Conservation (phyloP, 1,140 invertebrate genomes). For the Uloborus diversus region DNA sequence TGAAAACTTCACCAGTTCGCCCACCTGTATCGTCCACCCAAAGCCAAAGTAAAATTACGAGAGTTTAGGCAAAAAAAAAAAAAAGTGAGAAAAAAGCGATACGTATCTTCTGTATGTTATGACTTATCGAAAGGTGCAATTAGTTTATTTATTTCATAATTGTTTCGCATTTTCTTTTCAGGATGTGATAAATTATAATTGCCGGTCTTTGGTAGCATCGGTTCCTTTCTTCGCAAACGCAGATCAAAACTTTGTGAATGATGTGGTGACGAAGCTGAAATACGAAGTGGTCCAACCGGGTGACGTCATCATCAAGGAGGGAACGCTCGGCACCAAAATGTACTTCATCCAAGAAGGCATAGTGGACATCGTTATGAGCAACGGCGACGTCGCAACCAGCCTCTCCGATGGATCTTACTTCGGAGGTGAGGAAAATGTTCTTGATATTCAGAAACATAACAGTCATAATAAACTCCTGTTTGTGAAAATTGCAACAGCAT, state of each 20-base stretch:
- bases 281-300: conserved; percentile 99
- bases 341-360: conserved; percentile 99
- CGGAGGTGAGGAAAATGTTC: conserved; percentile 71
- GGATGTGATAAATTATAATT: conserved; percentile 99
- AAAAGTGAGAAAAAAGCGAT: too few relatives aligned
- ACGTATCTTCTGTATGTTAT: too few relatives aligned
- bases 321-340: conserved; percentile 97
- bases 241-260: conserved; percentile 96
- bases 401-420: conserved; percentile 98
- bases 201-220: conserved; percentile 94
- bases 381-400: conserved; percentile 95
- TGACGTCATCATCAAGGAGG: conserved; percentile 97
- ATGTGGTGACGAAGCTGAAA: conserved; percentile 95
- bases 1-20: too few relatives aligned
- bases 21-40: too few relatives aligned
- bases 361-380: conserved; percentile 96
- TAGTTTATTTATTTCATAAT: too few relatives aligned
- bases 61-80: too few relatives aligned
- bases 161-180: conserved; percentile 64
- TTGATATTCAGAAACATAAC: too few relatives aligned
- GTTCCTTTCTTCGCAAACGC: conserved; percentile 98
- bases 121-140: too few relatives aligned
- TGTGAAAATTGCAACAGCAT: too few relatives aligned
- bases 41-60: too few relatives aligned
- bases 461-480: too few relatives aligned